These are phyloP conservation scores for Zaprionus kolodkinae DNA, from an alignment of 1,140 invertebrate species.

Conservation along the genomic window DNA sequence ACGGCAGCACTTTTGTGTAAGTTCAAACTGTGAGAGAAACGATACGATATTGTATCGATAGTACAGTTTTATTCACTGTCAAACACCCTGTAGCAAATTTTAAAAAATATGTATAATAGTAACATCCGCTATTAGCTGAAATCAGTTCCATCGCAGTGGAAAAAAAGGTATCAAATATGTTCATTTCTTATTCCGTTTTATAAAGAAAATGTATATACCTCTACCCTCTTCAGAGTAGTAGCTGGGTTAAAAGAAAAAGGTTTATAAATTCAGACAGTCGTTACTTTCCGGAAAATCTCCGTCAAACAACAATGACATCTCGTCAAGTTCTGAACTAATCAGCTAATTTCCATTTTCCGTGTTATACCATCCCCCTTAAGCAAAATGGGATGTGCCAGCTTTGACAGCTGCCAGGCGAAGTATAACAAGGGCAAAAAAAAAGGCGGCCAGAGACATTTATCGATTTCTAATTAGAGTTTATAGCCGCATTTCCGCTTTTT, in stretches of 20 bases:
- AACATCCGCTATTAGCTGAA: too few species aligned
- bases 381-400: constrained; percentile 14
- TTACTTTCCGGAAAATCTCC: neutral
- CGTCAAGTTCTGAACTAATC: constrained; percentile 31
- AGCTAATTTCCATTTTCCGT: constrained; percentile 43
- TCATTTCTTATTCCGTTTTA: too few species aligned
- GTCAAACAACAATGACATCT: neutral
- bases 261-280: neutral
- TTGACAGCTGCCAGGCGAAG: constrained; percentile 36
- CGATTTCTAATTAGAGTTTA: constrained; percentile 72
- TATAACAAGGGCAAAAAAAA: neutral
- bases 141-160: too few species aligned
- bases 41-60: too few species aligned
- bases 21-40: constrained; percentile 6
- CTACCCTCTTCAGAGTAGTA: neutral
- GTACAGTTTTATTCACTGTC: neutral
- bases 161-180: too few species aligned
- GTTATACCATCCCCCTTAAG: neutral
- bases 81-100: neutral
- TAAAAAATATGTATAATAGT: too few species aligned
- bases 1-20: constrained; percentile 83
- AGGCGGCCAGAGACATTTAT: constrained; percentile 28
- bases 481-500: neutral
- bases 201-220: too few species aligned
- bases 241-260: neutral